Evolutionary conservation across 1,140 invertebrate species (phyloP).

Genomic region (Drosophila rufa): DNA sequence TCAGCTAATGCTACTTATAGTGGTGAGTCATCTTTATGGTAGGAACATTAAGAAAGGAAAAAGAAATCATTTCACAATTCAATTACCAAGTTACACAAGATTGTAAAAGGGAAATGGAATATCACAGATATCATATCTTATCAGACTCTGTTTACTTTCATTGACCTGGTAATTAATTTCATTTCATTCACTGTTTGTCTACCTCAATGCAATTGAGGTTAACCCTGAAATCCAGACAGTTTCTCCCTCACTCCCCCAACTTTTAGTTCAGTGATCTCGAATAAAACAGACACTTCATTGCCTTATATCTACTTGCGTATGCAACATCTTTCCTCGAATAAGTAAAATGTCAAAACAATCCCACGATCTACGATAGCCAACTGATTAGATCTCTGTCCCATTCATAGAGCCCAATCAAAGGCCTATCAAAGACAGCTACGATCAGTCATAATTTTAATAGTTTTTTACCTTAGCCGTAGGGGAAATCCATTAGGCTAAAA

Average conservation of each 20-base stretch:
- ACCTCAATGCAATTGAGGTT: constrained; percentile 34
- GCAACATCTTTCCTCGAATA: constrained; percentile 35
- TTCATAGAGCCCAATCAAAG: constrained; percentile 33
- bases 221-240: constrained; percentile 25
- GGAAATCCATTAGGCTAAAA: constrained; percentile 42
- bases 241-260: background rate
- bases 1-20: background rate
- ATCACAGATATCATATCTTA: constrained; percentile 20
- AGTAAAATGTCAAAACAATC: constrained; percentile 54
- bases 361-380: constrained; percentile 26
- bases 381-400: constrained; percentile 23
- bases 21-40: background rate
- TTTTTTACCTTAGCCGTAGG: constrained; percentile 42
- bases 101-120: background rate
- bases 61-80: background rate
- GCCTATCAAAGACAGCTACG: constrained; percentile 33
- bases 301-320: constrained; percentile 47
- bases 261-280: constrained; percentile 50
- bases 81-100: background rate
- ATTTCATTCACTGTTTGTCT: constrained; percentile 8
- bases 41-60: background rate
- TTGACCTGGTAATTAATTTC: constrained; percentile 23
- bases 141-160: constrained; percentile 1
- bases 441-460: constrained; percentile 60
- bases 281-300: constrained; percentile 11